phyloP scores from a whole-genome alignment of 2,888 invertebrate species.

The Pachymerium ferrugineum region DNA sequence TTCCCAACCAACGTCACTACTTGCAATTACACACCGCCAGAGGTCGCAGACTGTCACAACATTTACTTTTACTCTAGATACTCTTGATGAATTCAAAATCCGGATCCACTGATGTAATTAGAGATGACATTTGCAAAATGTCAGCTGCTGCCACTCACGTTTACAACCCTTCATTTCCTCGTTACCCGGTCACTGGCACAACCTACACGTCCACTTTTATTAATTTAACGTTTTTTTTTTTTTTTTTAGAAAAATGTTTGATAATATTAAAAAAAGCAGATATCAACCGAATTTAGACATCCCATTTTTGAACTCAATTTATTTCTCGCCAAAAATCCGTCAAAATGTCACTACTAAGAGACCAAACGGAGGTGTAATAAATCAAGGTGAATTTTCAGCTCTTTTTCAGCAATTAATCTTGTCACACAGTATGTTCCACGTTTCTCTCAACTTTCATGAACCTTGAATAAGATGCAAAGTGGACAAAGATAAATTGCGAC shows the following conservation, averaged over 20 bases:
- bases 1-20: too few species aligned
- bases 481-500: too few species aligned
- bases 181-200: too few species aligned
- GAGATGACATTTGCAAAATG: neutral
- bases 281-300: too few species aligned
- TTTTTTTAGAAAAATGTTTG: neutral
- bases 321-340: neutral
- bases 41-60: neutral
- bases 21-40: too few species aligned
- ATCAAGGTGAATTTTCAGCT: neutral
- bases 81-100: neutral
- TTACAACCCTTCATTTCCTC: too few species aligned
- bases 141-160: neutral
- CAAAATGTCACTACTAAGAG: neutral
- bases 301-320: neutral
- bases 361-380: neutral
- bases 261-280: neutral
- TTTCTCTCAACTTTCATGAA: too few species aligned
- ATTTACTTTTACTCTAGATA: neutral
- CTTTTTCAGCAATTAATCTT: neutral
- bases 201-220: too few species aligned
- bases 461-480: too few species aligned
- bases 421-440: too few species aligned
- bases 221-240: neutral
- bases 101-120: neutral